Percentiles rank a stretch among this genome's conserved stretches.
Conservation (phyloP, 1,140 invertebrate species). For the Lucilia sericata region DNA sequence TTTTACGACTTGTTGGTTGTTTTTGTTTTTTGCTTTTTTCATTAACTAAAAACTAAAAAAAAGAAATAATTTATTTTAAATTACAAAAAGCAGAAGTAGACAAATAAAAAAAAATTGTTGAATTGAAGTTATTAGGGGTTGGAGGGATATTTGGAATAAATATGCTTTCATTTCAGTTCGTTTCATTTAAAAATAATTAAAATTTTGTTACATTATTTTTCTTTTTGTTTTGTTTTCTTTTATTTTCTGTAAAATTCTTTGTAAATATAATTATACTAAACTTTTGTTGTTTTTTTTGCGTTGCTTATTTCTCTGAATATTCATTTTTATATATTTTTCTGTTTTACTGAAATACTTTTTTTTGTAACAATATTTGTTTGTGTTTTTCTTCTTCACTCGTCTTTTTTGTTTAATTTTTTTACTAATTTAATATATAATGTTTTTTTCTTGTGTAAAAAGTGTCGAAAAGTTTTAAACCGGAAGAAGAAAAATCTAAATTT, state of each 20-base stretch:
- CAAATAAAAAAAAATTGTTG: not conserved
- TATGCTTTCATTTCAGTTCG: too few species aligned
- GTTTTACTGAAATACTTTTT: not conserved
- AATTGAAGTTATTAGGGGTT: not conserved
- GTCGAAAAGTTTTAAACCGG: not conserved
- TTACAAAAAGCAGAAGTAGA: not conserved
- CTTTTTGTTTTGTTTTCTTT: not conserved
- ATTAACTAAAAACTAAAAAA: not conserved
- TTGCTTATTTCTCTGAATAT: not conserved
- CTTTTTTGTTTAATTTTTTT: not conserved
- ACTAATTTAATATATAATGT: not conserved
- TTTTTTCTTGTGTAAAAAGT: not conserved
- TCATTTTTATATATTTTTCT: not conserved
- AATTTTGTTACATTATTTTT: not conserved
- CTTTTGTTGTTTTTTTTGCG: not conserved
- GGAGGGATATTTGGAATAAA: too few species aligned
- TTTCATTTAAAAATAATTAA: not conserved
- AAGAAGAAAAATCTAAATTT: too few species aligned
- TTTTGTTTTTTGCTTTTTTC: not conserved
- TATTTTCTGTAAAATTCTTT: slow-evolving; percentile 23
- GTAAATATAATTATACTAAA: slow-evolving; percentile 41
- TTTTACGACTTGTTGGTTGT: not conserved
- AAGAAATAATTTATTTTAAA: not conserved
- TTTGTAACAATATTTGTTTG: not conserved
- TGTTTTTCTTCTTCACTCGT: not conserved